phyloP scores from a whole-genome alignment of 2,888 invertebrate genomes.

The Hirtodrosophila confusa region DNA sequence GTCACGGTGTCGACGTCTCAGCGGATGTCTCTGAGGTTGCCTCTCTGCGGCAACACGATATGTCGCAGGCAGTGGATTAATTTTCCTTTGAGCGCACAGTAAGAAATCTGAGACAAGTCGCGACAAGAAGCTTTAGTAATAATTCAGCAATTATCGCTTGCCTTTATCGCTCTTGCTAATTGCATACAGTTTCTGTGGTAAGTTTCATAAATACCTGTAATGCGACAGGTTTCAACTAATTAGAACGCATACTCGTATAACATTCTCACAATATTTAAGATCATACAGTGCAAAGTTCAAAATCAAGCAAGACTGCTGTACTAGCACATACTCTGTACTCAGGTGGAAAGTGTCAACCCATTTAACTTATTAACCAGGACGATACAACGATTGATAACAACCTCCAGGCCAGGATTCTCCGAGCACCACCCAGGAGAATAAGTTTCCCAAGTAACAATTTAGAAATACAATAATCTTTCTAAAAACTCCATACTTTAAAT shows the following conservation, averaged over 20 bases:
- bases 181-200: constrained; percentile 14
- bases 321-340: too few relatives aligned
- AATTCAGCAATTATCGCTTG: constrained; percentile 55
- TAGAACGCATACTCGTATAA: neutral
- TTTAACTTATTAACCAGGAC: too few relatives aligned
- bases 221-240: neutral
- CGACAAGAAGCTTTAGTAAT: constrained; percentile 28
- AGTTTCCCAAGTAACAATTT: too few relatives aligned
- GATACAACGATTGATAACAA: too few relatives aligned
- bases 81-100: constrained; percentile 21
- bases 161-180: constrained; percentile 32
- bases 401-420: too few relatives aligned
- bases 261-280: too few relatives aligned
- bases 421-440: too few relatives aligned
- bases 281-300: too few relatives aligned
- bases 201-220: constrained; percentile 1
- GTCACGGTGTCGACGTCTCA: neutral
- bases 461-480: too few relatives aligned
- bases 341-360: too few relatives aligned
- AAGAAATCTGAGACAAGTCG: constrained; percentile 22
- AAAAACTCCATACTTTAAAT: too few relatives aligned
- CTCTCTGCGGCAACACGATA: neutral
- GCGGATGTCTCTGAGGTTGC: constrained; percentile 14
- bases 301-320: too few relatives aligned
- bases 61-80: neutral